Conservation (phyloP, 53 echinoderm and acorn worm genomes). For the Henricia sp. region DNA sequence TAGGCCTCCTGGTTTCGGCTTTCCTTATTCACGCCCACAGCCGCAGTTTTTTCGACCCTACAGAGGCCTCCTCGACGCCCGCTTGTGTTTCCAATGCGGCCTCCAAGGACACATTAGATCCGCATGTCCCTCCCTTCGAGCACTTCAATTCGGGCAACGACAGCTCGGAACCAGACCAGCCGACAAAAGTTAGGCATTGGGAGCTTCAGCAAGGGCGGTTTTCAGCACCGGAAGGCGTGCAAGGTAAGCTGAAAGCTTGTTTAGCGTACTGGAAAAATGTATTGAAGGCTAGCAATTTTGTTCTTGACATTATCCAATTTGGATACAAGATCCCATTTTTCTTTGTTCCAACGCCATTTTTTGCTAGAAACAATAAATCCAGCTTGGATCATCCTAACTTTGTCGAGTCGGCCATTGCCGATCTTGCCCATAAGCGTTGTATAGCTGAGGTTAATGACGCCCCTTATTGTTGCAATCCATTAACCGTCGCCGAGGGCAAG, state of each 20-base stretch:
- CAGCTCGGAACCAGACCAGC: slow-evolving; percentile 27
- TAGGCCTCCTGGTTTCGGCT: too few relatives aligned
- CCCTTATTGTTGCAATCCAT: slow-evolving; percentile 10
- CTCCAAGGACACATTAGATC: too few relatives aligned
- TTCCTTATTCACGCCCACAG: too few relatives aligned
- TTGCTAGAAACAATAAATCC: slow-evolving; percentile 33
- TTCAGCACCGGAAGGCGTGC: slow-evolving; percentile 19
- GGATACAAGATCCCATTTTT: slow-evolving; percentile 44
- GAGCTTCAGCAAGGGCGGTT: slow-evolving; percentile 2
- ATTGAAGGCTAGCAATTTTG: slow-evolving; percentile 21
- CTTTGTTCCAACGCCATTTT: slow-evolving; percentile 5
- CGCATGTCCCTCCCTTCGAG: slow-evolving; percentile 20
- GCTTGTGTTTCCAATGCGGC: too few relatives aligned
- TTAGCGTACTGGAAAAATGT: slow-evolving; percentile 37
- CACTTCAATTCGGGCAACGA: neutral
- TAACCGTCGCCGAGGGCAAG: slow-evolving; percentile 9
- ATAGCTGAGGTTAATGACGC: neutral
- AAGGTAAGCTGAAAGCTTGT: slow-evolving; percentile 46
- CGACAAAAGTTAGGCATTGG: slow-evolving; percentile 23
- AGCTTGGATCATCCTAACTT: slow-evolving; percentile 12
- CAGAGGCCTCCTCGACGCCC: too few relatives aligned
- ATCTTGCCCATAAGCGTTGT: neutral
- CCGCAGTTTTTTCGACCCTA: too few relatives aligned
- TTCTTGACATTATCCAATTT: slow-evolving; percentile 11
- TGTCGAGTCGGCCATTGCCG: slow-evolving; percentile 6